Conservation (phyloP, 2,888 invertebrate species). For the Parelbella ahira region DNA sequence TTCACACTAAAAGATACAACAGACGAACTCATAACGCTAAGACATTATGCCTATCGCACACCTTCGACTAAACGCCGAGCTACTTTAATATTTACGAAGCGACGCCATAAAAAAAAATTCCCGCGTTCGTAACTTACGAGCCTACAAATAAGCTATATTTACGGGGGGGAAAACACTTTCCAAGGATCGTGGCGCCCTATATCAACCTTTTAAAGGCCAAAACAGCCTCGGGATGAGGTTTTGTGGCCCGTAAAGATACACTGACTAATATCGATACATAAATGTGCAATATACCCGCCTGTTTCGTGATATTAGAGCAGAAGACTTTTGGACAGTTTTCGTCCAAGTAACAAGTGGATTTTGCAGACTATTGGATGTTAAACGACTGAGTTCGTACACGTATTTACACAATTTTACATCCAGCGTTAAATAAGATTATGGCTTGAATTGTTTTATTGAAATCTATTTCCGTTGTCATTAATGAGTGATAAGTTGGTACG, state of each 20-base stretch:
- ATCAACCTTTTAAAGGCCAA: slow-evolving; percentile 23
- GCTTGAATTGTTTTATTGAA: too few relatives aligned
- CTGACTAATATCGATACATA: slow-evolving; percentile 11
- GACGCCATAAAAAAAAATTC: slow-evolving; percentile 30
- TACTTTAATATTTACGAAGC: slow-evolving; percentile 34
- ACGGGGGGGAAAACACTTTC: slow-evolving; percentile 22
- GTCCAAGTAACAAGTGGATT: too few relatives aligned
- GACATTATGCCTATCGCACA: neutral
- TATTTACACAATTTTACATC: too few relatives aligned
- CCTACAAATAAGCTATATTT: slow-evolving; percentile 25
- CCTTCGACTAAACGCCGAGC: slow-evolving; percentile 23
- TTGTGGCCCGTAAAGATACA: slow-evolving; percentile 25
- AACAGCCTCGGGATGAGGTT: slow-evolving; percentile 21
- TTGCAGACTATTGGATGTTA: too few relatives aligned
- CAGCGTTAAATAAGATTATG: too few relatives aligned
- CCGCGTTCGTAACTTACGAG: slow-evolving; percentile 23
- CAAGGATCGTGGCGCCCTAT: slow-evolving; percentile 16
- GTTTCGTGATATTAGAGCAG: too few relatives aligned
- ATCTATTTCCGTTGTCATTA: too few relatives aligned
- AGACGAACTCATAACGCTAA: neutral
- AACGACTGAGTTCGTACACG: too few relatives aligned
- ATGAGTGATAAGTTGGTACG: too few relatives aligned
- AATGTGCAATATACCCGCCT: too few relatives aligned
- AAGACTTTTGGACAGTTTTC: too few relatives aligned
- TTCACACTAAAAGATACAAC: too few relatives aligned